These are phyloP conservation scores for Polypedilum vanderplanki DNA, from an alignment of 1,140 invertebrate species.

Conservation along the genomic window DNA sequence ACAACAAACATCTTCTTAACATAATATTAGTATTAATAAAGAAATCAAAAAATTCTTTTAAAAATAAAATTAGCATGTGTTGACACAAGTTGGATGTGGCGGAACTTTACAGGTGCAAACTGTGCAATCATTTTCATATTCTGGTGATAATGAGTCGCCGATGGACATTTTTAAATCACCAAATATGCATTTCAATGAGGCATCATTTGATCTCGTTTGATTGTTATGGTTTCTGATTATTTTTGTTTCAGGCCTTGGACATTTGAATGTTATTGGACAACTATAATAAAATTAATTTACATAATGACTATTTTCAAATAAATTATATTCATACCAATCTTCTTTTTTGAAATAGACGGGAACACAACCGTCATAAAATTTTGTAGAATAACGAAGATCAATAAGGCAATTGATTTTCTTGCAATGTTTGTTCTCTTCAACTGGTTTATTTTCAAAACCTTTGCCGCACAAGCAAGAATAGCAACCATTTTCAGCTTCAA, in stretches of 20 bases:
- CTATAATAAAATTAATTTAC: background rate
- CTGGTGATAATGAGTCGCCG: background rate
- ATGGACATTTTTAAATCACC: background rate
- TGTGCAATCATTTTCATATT: background rate
- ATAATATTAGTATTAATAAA: background rate
- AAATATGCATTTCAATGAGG: background rate
- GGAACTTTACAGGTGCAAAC: background rate
- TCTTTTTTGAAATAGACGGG: background rate
- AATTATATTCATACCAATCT: background rate
- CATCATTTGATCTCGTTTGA: background rate
- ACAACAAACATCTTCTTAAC: no score
- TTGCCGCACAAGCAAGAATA: background rate
- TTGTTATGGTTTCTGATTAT: background rate
- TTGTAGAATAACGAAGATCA: background rate
- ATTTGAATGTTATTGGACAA: background rate
- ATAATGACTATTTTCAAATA: background rate
- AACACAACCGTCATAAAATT: background rate
- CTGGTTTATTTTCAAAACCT: background rate
- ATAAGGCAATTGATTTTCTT: background rate
- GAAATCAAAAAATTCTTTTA: background rate
- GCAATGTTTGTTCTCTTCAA: background rate
- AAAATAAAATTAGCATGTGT: background rate
- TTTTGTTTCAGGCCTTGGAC: background rate
- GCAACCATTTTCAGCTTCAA: background rate
- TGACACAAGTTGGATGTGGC: background rate